Percentiles rank a stretch among this genome's conserved stretches.
Evolutionary conservation across 2,888 invertebrate species (phyloP).

Genomic region (Xanthorhoe spadicearia): DNA sequence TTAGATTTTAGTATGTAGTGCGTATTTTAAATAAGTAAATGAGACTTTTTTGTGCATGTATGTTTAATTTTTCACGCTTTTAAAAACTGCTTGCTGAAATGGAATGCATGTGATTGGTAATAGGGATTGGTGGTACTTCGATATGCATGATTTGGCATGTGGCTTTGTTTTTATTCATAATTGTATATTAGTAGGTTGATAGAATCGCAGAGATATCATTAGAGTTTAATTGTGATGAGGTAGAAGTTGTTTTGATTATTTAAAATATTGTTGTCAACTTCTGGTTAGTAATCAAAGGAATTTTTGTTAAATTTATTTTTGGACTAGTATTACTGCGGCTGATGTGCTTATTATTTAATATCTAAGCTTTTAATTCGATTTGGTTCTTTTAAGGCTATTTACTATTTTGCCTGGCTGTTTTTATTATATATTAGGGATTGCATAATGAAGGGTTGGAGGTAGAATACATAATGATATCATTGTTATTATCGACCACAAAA

Average conservation of each 20-base stretch:
- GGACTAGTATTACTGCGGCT: not conserved
- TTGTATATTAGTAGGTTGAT: not conserved
- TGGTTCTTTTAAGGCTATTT: not conserved
- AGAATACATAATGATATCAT: not conserved
- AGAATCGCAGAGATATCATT: not conserved
- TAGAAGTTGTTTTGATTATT: not conserved
- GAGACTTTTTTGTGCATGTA: constrained; percentile 15
- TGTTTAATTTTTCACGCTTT: constrained; percentile 18
- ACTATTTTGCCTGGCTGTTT: not conserved
- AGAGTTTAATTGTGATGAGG: not conserved
- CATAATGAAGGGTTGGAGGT: not conserved
- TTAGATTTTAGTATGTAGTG: not conserved
- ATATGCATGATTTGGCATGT: constrained; percentile 9
- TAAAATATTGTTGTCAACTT: not conserved
- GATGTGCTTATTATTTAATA: not conserved
- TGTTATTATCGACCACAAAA: not conserved
- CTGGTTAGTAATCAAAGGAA: not conserved
- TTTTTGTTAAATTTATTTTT: not conserved
- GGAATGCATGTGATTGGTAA: constrained; percentile 20
- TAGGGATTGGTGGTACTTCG: constrained; percentile 11
- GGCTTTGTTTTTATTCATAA: not conserved
- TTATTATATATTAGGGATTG: not conserved
- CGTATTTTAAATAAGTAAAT: not conserved
- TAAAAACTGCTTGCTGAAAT: constrained; percentile 14
- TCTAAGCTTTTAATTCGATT: not conserved